A percentile compares a stretch with the other conserved stretches of the same genome.
Conservation (phyloP, 1,140 invertebrate genomes). For the Zaprionus camerounensis region DNA sequence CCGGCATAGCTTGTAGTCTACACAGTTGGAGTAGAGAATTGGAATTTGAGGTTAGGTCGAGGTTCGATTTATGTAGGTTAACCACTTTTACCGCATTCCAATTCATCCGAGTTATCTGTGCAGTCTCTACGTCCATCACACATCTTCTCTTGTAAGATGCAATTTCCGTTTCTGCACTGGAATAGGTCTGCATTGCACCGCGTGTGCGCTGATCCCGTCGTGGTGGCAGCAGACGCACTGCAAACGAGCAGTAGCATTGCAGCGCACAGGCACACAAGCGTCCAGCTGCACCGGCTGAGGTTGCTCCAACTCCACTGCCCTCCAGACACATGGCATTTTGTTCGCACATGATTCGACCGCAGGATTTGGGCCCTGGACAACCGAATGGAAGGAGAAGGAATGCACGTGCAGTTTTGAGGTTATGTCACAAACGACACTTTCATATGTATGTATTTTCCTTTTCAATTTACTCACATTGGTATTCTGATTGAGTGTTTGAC, state of each 20-base stretch:
- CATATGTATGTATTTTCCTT: neutral
- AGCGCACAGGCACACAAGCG: constrained; percentile 46
- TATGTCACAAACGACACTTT: too few species aligned
- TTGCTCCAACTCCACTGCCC: constrained; percentile 7
- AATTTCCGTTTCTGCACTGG: constrained; percentile 86
- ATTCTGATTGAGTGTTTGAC: neutral
- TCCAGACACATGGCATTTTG: constrained; percentile 34
- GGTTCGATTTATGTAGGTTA: neutral
- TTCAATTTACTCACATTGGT: constrained; percentile 38
- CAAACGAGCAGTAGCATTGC: constrained; percentile 56
- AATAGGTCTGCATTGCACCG: constrained; percentile 73
- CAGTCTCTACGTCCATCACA: constrained; percentile 89
- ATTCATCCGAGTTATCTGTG: constrained; percentile 88
- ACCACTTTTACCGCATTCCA: constrained; percentile 86
- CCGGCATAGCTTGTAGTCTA: constrained; percentile 73
- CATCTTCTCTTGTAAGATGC: constrained; percentile 87
- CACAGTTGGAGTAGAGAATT: neutral
- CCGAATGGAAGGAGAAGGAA: too few species aligned
- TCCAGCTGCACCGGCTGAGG: constrained; percentile 10
- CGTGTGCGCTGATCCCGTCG: constrained; percentile 68
- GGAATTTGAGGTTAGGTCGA: constrained; percentile 6
- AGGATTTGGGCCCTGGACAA: too few species aligned
- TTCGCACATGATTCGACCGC: constrained; percentile 27
- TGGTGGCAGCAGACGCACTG: constrained; percentile 61
- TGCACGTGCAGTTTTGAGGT: too few species aligned